phyloP scores from a whole-genome alignment of 2,888 invertebrate genomes.

The Adelphocoris suturalis region DNA sequence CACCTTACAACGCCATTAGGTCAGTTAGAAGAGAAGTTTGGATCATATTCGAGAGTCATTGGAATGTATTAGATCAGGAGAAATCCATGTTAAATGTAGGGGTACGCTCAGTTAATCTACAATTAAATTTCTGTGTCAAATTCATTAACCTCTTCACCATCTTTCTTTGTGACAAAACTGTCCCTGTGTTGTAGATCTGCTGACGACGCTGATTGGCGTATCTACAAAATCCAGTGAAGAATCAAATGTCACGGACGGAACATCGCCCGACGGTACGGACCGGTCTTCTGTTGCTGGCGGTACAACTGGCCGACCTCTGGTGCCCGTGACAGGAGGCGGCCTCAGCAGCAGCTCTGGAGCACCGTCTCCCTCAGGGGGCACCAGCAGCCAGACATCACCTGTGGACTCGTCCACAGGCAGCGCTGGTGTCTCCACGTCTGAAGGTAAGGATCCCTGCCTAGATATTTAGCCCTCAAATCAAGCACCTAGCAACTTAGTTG shows the following conservation, averaged over 20 bases:
- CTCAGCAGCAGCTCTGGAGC: constrained; percentile 5
- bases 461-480: background rate
- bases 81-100: too few relatives aligned
- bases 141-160: too few relatives aligned
- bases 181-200: constrained; percentile 8
- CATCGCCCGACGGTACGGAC: constrained; percentile 12
- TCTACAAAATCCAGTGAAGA: constrained; percentile 28
- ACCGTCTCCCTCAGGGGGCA: background rate
- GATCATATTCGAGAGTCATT: too few relatives aligned
- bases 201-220: constrained; percentile 52
- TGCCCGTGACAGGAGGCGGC: constrained; percentile 26
- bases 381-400: constrained; percentile 53
- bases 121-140: too few relatives aligned
- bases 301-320: constrained; percentile 16
- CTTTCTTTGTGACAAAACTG: too few relatives aligned
- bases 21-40: too few relatives aligned
- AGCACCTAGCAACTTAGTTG: too few relatives aligned
- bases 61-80: too few relatives aligned
- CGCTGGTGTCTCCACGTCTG: constrained; percentile 34
- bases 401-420: constrained; percentile 38
- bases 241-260: constrained; percentile 30
- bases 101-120: too few relatives aligned
- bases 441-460: constrained; percentile 31
- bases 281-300: background rate
- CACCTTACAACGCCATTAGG: too few relatives aligned